Base-by-base conservation (phyloP, 2,888 invertebrate genomes). In the Molorchus minor region DNA sequence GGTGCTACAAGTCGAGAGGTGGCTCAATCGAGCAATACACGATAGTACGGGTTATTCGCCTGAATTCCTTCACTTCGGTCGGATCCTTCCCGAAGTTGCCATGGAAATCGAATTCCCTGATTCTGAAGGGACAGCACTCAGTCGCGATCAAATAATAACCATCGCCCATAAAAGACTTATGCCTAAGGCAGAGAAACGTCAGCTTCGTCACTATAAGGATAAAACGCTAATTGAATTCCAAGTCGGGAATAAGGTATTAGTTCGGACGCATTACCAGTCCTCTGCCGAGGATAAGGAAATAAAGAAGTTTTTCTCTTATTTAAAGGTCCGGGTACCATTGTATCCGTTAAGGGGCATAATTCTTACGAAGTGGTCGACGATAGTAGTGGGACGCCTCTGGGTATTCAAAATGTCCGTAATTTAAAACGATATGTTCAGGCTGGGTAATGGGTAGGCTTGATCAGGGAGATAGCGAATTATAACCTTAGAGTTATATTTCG, bases 231-330 rank as follows among this genome's bases (percentile, higher is more conserved):
- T 16, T 1, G 2, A 10, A 13, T 46, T 55, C n/a, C 12, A 16
- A 2, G 20, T 35, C 2, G 45, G 36, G 1, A 45, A 52, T 29
- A 16, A 20, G 10, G 33, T 47, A 2, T 13, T 17, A 29, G 38
- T 52, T 5, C 20, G 41, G 10, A 20, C 29, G 15, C 56, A 44
- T 13, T 25, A 44, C 16, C n/a, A 25, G 13, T 46, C 38, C 25
- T 52, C 30, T 15, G 19, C 29, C 3, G 43, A 38, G 13, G 7
- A 13, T 19, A 19, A 51, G 8, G 52, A 57, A 30, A 57, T 57
- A 2, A 38, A 38, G 29, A 57, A 57, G 16, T 52, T 57, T 49
- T 57, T 19, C 17, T 51, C 7, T 25, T 52, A 3, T 57, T 16
- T 25, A 3, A 8, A 3, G 25, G 25, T 3, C 25, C 25, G 3